Conservation (phyloP, 1,140 invertebrate genomes). For the Oryzaephilus surinamensis region DNA sequence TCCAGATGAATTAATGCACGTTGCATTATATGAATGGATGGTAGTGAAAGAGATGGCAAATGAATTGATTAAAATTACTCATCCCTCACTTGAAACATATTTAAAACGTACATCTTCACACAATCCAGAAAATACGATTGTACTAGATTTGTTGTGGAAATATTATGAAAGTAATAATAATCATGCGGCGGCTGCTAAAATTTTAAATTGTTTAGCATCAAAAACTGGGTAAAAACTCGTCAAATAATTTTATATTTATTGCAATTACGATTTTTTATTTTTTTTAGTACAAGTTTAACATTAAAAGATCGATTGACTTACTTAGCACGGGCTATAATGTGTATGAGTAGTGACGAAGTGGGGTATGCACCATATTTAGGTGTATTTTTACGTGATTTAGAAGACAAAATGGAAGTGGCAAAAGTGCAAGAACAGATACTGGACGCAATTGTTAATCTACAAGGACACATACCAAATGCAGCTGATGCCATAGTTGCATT, state of each 20-base stretch:
- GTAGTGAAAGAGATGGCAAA: slow-evolving; percentile 63
- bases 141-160: slow-evolving; percentile 89
- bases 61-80: slow-evolving; percentile 65
- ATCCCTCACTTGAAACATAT: slow-evolving; percentile 74
- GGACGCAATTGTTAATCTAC: slow-evolving; percentile 47
- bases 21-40: slow-evolving; percentile 90
- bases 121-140: slow-evolving; percentile 44
- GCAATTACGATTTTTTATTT: slow-evolving; percentile 12
- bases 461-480: slow-evolving; percentile 35
- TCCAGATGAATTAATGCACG: slow-evolving; percentile 81
- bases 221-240: slow-evolving; percentile 54
- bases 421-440: slow-evolving; percentile 66
- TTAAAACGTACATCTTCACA: slow-evolving; percentile 49
- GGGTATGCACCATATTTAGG: slow-evolving; percentile 66
- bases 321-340: slow-evolving; percentile 88
- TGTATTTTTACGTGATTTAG: slow-evolving; percentile 81
- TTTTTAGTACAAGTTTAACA: slow-evolving; percentile 46
- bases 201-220: slow-evolving; percentile 78
- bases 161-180: slow-evolving; percentile 89
- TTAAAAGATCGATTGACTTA: slow-evolving; percentile 75
- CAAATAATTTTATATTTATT: slow-evolving; percentile 3
- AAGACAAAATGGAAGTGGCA: slow-evolving; percentile 88
- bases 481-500: slow-evolving; percentile 41
- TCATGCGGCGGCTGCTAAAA: slow-evolving; percentile 85
- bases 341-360: slow-evolving; percentile 77